A percentile compares a stretch with the other conserved stretches of the same genome.
phyloP scores from a whole-genome alignment of 2,797 vertebrate genomes.

The Gymnothorax javanicus region DNA sequence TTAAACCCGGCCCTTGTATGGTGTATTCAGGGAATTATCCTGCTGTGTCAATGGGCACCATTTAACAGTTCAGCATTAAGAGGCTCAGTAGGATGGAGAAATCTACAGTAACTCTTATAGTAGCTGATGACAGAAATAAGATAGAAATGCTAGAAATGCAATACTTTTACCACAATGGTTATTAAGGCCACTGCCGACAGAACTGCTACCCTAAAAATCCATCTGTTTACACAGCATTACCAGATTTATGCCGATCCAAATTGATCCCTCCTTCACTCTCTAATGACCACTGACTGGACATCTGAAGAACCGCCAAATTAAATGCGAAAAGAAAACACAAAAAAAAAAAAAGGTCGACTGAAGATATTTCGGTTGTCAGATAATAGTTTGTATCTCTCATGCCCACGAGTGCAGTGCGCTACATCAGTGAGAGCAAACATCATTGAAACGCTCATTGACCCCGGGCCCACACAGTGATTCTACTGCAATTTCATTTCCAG shows the following conservation, averaged over 20 bases:
- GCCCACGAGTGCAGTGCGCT: background rate
- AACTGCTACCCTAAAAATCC: no score
- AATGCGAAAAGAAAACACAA: conserved; percentile 45
- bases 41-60: background rate
- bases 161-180: no score
- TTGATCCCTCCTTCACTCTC: background rate
- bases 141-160: background rate
- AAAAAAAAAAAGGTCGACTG: conserved; percentile 55
- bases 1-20: background rate
- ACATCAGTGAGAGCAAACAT: conserved; percentile 63
- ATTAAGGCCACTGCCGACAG: no score
- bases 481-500: conserved; percentile 51
- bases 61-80: background rate
- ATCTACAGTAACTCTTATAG: background rate
- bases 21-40: background rate
- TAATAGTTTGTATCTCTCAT: conserved; percentile 60
- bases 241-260: no score
- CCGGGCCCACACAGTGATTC: conserved; percentile 46
- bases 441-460: conserved; percentile 63
- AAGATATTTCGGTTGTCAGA: conserved; percentile 48
- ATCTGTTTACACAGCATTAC: no score
- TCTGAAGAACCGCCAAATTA: conserved; percentile 67
- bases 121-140: background rate
- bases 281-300: conserved; percentile 60
- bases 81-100: background rate